Evolutionary conservation across 1,140 invertebrate genomes (phyloP).

Genomic region (Drosophila melanica): DNA sequence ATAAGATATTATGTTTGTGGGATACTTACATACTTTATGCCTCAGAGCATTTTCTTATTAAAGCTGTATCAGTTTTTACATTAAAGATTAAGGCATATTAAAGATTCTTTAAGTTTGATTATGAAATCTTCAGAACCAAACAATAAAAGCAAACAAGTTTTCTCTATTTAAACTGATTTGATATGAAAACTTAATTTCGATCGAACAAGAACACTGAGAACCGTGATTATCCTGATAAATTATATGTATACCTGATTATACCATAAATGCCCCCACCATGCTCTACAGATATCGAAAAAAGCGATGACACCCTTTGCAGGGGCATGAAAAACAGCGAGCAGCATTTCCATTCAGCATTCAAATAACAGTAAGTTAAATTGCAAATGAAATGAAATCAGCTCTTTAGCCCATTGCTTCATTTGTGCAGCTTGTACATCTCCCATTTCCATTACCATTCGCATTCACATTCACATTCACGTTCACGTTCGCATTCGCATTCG

Average conservation of each 20-base stretch:
- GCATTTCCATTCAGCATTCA: constrained; percentile 34
- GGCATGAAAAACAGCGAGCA: constrained; percentile 3
- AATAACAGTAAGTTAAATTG: constrained; percentile 77
- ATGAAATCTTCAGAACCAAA: no score
- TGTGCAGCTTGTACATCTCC: constrained; percentile 11
- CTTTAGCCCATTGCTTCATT: constrained; percentile 57
- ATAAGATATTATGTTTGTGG: not conserved
- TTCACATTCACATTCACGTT: not conserved
- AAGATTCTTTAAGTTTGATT: no score
- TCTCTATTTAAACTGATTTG: no score
- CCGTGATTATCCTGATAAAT: no score
- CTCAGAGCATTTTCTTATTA: no score
- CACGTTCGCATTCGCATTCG: constrained; percentile 6
- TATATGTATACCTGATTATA: no score
- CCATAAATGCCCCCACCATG: not conserved
- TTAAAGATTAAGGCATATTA: no score
- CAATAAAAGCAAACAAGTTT: no score
- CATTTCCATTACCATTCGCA: constrained; percentile 5
- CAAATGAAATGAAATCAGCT: constrained; percentile 79
- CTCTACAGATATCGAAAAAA: not conserved
- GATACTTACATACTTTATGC: not conserved
- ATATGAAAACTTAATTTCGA: no score
- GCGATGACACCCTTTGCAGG: not conserved
- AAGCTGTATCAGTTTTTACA: no score
- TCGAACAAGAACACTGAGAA: no score